Evolutionary conservation across 2,797 vertebrate species (phyloP), one percentile per base, ranked within the genome.

Genomic region (Meda fulgida): DNA sequence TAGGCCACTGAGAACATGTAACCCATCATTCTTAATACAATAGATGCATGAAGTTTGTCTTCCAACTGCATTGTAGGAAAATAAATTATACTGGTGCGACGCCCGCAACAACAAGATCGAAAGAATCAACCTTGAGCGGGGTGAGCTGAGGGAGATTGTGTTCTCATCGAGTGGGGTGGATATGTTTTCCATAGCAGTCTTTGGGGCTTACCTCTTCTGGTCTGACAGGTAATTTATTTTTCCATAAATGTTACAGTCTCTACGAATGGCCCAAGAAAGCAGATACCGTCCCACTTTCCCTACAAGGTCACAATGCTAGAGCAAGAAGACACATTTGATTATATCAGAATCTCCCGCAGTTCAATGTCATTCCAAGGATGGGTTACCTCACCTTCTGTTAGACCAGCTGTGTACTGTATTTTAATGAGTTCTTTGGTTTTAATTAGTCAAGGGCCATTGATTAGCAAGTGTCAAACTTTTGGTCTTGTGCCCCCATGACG

Each of bases 201-300:
- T 96, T 75, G 96, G 96, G 91, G 95, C 96, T 93, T 96, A 97
- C 94, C 96, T 97, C 94, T 97, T 96, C 95, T 97, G 96, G 96
- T 95, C 96, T 96, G 96, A 97, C 96, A 97, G 96, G 96, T 97
- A 95, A 96, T 96, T 96, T 95, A 95, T 95, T 96, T 95, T 94
- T 94, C 91, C 92, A 91, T 94, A 92, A 94, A 92, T 90, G 90
- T 93, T 95, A 89, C 91, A 94, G 63, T 65, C 91, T 90, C 91
- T 93, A 91, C 82, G 86, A 94, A 91, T 88, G 89, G 92, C 82
- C 36, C 92, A 92, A 91, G 93, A 80, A 51, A 91, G 85, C 85
- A 92, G 92, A 90, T 63, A 38, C 40, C 23, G 14, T 43, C 60
- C 77, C 91, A 86, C 91, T 93, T 94, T 92, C 91, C 90, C 92